A percentile compares a stretch with the other conserved stretches of the same genome.
Evolutionary conservation across 2,113 vertebrate genomes (phyloP).

Genomic region (Rhizomys pruinosus): DNA sequence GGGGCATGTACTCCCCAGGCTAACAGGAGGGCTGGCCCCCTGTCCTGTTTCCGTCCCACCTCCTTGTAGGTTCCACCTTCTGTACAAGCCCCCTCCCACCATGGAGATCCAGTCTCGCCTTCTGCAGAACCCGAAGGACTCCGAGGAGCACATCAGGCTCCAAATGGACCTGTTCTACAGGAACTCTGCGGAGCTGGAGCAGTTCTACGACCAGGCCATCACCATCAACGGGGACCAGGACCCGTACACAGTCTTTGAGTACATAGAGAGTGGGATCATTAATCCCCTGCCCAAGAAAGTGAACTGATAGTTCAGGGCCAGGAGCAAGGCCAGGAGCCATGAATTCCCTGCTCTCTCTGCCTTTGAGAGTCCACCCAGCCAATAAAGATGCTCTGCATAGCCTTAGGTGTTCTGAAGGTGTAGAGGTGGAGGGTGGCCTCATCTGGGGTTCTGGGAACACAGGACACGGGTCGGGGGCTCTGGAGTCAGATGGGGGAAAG

Average conservation of each 20-base stretch:
- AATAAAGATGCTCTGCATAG: constrained; percentile 55
- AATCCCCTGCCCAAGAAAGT: constrained; percentile 83
- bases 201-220: constrained; percentile 86
- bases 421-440: neutral
- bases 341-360: no score
- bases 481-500: neutral
- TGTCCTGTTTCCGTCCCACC: neutral
- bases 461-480: neutral
- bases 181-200: constrained; percentile 80
- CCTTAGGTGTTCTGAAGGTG: neutral
- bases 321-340: neutral
- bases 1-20: neutral
- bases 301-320: neutral
- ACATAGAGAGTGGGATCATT: constrained; percentile 91
- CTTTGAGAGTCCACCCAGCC: neutral
- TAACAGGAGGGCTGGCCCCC: fast-evolving
- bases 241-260: constrained; percentile 90
- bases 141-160: constrained; percentile 79
- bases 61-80: constrained; percentile 88
- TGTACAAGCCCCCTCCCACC: constrained; percentile 89
- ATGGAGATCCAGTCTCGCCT: constrained; percentile 88
- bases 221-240: constrained; percentile 93
- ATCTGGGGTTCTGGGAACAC: neutral
- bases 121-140: constrained; percentile 87
- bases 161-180: constrained; percentile 83